Evolutionary conservation across 2,888 invertebrate genomes (phyloP).

Genomic region (Tetragonula carbonaria): DNA sequence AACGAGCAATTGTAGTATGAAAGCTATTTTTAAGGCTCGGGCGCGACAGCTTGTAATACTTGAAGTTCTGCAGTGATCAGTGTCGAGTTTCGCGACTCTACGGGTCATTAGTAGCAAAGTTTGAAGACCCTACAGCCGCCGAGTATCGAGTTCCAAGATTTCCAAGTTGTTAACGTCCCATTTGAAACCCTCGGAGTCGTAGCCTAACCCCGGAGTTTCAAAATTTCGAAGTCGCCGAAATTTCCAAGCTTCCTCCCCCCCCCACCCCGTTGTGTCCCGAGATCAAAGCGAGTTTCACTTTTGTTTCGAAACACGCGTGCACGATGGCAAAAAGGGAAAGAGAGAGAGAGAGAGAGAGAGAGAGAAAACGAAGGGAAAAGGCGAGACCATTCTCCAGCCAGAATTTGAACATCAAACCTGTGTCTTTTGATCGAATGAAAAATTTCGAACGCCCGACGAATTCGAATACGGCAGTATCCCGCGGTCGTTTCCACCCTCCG

Average conservation of each 20-base stretch:
- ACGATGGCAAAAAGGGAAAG: too few relatives aligned
- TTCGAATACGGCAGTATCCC: background rate
- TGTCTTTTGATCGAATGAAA: background rate
- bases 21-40: background rate
- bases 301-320: too few relatives aligned
- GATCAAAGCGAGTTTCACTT: too few relatives aligned
- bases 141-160: background rate
- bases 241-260: background rate
- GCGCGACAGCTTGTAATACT: background rate
- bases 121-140: background rate
- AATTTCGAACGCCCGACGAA: slow-evolving; percentile 8
- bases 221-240: background rate
- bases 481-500: background rate
- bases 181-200: background rate
- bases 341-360: too few relatives aligned
- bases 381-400: background rate
- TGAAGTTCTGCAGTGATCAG: background rate
- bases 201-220: background rate
- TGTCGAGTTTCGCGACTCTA: background rate
- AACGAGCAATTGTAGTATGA: background rate
- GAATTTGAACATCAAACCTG: background rate
- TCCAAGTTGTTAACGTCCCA: background rate
- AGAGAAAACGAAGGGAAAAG: too few relatives aligned
- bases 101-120: background rate
- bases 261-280: background rate